phyloP scores from a whole-genome alignment of 1,140 invertebrate genomes.

The Leptinotarsa lineolata region DNA sequence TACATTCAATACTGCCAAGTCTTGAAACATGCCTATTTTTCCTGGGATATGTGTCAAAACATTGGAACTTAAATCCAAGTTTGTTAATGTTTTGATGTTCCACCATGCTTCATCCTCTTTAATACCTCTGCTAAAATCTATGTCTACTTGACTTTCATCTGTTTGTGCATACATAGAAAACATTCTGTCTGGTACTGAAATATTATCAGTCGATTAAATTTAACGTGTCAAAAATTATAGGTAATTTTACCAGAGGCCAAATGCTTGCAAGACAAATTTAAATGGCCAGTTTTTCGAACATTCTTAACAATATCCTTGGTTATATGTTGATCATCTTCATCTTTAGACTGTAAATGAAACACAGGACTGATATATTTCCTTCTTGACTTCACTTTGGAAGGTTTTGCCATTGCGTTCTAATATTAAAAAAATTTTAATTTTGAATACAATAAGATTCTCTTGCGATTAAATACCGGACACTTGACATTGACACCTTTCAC shows the following conservation, averaged over 20 bases:
- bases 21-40: conserved; percentile 70
- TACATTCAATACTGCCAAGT: conserved; percentile 75
- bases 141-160: conserved; percentile 69
- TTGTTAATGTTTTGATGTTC: conserved; percentile 78
- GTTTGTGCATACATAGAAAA: conserved; percentile 80
- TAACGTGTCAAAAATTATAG: conserved; percentile 24
- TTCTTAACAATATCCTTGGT: conserved; percentile 73
- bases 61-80: conserved; percentile 83
- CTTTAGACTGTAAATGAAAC: conserved; percentile 70
- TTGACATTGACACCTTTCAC: too few relatives aligned
- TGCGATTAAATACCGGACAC: too few relatives aligned
- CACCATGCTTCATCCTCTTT: conserved; percentile 77
- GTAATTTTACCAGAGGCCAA: conserved; percentile 69
- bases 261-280: conserved; percentile 77
- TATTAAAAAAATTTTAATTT: background rate
- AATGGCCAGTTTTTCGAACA: conserved; percentile 75
- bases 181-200: conserved; percentile 78
- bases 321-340: conserved; percentile 69
- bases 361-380: conserved; percentile 63
- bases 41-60: conserved; percentile 68
- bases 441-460: too few relatives aligned
- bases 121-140: conserved; percentile 58
- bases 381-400: conserved; percentile 48
- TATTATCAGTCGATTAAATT: conserved; percentile 28
- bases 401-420: conserved; percentile 44